Base-by-base conservation (phyloP, 1,140 invertebrate genomes). In the Oreohelix idahoensis region DNA sequence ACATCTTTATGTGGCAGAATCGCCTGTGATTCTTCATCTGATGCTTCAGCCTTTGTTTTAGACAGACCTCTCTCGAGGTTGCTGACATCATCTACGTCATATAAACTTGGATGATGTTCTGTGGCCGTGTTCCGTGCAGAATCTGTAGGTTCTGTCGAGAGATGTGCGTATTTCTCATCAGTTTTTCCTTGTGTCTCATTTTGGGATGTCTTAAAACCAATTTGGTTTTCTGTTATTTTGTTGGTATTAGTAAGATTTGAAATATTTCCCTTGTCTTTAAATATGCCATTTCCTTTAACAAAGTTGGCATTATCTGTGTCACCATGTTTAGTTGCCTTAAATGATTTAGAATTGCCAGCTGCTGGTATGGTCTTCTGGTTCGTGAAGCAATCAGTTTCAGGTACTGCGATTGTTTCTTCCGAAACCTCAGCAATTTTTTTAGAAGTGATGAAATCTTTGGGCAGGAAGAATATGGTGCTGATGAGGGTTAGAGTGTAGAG, bases 381-480 rank as follows among this genome's bases (percentile, higher is more conserved):
- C 2, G 1, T 23, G 23, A 15, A 5, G 20, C 10, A 23, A 4
- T 58, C 53, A 4, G 5, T 4, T 11, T 58, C 53, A 15, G 17
- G 5, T 58, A 20, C 53, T 20, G 2, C 20, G 10, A 5, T 36
- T 10, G n/a, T 5, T 58, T 35, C 39, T 23, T 53, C 45, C 0
- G 35, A n/a, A 10, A 32, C 15, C 2, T 76, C 74, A 13, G 26
- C 74, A 1, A 2, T 45, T 51, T 11, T 29, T 76, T 45, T 26
- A 20, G 23, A 83, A 0, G 58, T 10, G 38, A 87, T 85, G 39
- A 84, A 87, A 36, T 84, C 77, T 84, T 83, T 85, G 26, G 86
- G 86, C 32, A 87, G 73, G 81, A 85, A 83, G 73, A 84, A 81
- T 58, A 87, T 85, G 35, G 86, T 87, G 66, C 86, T 87, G 75